These are phyloP conservation scores for Gambusia holbrooki DNA, from an alignment of 2,113 vertebrate species.

Conservation along the genomic window DNA sequence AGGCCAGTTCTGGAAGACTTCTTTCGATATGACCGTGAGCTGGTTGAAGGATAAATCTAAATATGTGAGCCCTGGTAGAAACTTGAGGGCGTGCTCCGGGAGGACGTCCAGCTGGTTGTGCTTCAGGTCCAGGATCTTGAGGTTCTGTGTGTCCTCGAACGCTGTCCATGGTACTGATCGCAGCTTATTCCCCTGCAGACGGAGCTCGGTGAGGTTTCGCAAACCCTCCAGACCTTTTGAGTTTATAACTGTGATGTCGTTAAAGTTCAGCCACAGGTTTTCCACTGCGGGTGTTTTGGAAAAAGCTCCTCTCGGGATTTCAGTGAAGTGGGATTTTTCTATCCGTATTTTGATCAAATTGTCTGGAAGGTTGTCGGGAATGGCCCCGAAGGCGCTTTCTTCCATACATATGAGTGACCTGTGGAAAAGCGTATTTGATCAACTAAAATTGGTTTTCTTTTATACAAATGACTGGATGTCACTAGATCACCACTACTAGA, in stretches of 20 bases:
- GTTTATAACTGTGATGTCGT: constrained; percentile 88
- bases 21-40: constrained; percentile 89
- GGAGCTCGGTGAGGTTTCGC: constrained; percentile 84
- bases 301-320: constrained; percentile 85
- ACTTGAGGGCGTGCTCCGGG: constrained; percentile 87
- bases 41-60: constrained; percentile 94
- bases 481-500: not conserved
- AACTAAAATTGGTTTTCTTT: no score
- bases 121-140: constrained; percentile 91
- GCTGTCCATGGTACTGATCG: constrained; percentile 92
- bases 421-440: constrained; percentile 11
- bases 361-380: constrained; percentile 83
- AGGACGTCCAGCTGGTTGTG: constrained; percentile 88
- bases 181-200: constrained; percentile 90
- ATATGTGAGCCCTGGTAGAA: constrained; percentile 87
- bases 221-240: constrained; percentile 84
- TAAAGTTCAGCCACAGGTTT: constrained; percentile 93
- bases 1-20: constrained; percentile 89
- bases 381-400: constrained; percentile 80
- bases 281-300: constrained; percentile 79
- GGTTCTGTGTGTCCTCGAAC: constrained; percentile 83
- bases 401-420: constrained; percentile 87
- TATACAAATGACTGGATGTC: no score
- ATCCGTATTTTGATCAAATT: constrained; percentile 89
- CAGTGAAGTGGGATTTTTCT: constrained; percentile 89